Evolutionary conservation across 1,140 invertebrate species (phyloP).

Genomic region (Drosophila pseudoobscura): DNA sequence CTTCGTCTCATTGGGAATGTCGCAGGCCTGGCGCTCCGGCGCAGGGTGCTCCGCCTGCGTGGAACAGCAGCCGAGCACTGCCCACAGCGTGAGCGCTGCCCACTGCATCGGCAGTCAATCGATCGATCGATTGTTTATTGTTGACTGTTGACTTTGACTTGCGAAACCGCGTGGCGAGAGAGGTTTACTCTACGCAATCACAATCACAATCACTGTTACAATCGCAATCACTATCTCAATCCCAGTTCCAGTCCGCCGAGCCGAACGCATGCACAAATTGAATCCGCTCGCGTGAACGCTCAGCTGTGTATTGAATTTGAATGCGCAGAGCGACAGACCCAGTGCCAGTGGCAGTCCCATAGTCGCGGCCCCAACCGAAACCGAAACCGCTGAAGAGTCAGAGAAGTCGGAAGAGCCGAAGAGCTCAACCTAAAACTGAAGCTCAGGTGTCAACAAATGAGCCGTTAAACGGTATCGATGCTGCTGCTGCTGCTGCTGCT

Average conservation of each 20-base stretch:
- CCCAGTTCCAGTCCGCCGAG: constrained; percentile 36
- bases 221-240: not conserved
- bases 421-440: constrained; percentile 25
- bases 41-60: not conserved
- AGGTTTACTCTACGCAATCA: constrained; percentile 48
- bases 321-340: constrained; percentile 44
- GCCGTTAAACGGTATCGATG: constrained; percentile 8
- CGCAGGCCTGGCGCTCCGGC: constrained; percentile 36
- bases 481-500: constrained; percentile 6
- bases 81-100: constrained; percentile 31
- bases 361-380: constrained; percentile 29
- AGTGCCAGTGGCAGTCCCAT: not conserved
- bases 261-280: constrained; percentile 20
- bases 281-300: constrained; percentile 49
- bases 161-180: constrained; percentile 21
- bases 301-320: constrained; percentile 63
- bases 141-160: constrained; percentile 3
- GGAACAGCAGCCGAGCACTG: constrained; percentile 34
- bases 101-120: constrained; percentile 19
- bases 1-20: constrained; percentile 76
- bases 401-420: constrained; percentile 70
- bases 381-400: constrained; percentile 49
- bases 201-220: constrained; percentile 21
- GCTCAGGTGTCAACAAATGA: constrained; percentile 63
- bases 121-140: constrained; percentile 13